phyloP scores from a whole-genome alignment of 2,888 invertebrate genomes.

The Polyploca ridens region DNA sequence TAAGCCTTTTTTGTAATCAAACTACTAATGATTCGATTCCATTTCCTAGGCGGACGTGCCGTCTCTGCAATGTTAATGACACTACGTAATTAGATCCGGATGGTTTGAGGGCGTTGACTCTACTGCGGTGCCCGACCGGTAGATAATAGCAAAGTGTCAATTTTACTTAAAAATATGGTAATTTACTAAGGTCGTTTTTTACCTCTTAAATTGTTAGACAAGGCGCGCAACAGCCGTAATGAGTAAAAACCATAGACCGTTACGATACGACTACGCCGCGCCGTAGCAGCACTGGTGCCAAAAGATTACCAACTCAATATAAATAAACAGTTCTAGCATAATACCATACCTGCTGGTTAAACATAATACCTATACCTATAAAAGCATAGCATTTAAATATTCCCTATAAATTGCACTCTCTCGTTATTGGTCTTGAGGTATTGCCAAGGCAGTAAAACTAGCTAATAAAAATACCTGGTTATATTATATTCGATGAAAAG shows the following conservation, averaged over 20 bases:
- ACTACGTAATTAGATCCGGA: slow-evolving; percentile 83
- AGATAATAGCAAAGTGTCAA: slow-evolving; percentile 78
- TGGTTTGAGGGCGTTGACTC: slow-evolving; percentile 80
- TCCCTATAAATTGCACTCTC: slow-evolving; percentile 2
- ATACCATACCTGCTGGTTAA: not conserved
- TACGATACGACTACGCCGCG: slow-evolving; percentile 16
- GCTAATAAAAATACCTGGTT: slow-evolving; percentile 4
- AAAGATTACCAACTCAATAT: not conserved
- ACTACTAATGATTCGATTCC: slow-evolving; percentile 85
- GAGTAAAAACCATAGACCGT: slow-evolving; percentile 40
- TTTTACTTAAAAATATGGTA: slow-evolving; percentile 80
- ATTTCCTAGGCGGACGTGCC: slow-evolving; percentile 84
- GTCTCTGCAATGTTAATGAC: slow-evolving; percentile 82
- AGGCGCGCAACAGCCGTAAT: slow-evolving; percentile 42
- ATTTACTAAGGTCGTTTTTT: slow-evolving; percentile 67
- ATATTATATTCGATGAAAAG: not conserved
- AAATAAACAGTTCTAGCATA: not conserved
- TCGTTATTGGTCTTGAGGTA: slow-evolving; percentile 5
- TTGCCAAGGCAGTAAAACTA: slow-evolving; percentile 6
- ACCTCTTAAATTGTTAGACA: slow-evolving; percentile 42
- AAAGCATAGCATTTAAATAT: slow-evolving; percentile 6
- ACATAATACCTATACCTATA: not conserved
- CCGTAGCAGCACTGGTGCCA: not conserved
- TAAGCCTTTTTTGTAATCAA: slow-evolving; percentile 85
- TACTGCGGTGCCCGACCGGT: slow-evolving; percentile 72